Conservation (phyloP, 2,113 vertebrate species). For the Naja naja region DNA sequence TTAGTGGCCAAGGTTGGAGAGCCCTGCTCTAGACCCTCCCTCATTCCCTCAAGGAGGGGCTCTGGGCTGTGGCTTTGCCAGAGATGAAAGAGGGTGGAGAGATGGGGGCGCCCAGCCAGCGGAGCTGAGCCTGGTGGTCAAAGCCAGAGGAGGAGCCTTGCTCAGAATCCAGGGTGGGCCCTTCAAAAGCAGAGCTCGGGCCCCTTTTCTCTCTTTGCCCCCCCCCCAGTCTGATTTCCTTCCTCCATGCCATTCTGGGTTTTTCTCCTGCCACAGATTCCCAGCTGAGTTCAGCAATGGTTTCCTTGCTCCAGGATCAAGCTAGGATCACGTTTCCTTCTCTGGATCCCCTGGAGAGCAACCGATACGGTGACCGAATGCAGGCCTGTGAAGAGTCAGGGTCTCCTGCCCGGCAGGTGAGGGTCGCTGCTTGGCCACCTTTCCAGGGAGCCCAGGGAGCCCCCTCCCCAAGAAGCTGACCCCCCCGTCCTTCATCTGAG, state of each 20-base stretch:
- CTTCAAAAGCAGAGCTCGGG: no score
- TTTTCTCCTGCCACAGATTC: slow-evolving; percentile 40
- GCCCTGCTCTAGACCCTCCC: no score
- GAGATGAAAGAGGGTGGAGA: no score
- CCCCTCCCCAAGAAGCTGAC: background rate
- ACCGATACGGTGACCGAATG: slow-evolving; percentile 69
- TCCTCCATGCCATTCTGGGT: background rate
- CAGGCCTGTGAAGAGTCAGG: slow-evolving; percentile 68
- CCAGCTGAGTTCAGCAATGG: slow-evolving; percentile 65
- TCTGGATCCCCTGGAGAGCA: slow-evolving; percentile 67
- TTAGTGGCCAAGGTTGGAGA: no score
- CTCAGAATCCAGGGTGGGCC: background rate
- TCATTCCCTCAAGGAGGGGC: no score
- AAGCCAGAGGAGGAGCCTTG: background rate
- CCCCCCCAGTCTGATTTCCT: no score
- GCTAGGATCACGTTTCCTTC: slow-evolving; percentile 69
- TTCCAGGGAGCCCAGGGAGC: background rate
- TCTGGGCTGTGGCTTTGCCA: no score
- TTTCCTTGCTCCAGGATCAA: slow-evolving; percentile 72
- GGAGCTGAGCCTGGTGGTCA: background rate
- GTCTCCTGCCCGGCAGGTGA: slow-evolving; percentile 72
- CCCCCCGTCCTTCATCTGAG: background rate
- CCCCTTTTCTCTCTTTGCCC: background rate
- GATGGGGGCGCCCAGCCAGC: no score
- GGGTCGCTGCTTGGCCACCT: background rate